Percentiles rank a stretch among this genome's conserved stretches.
phyloP scores from a whole-genome alignment of 2,888 invertebrate genomes.

The Aradus depressus region DNA sequence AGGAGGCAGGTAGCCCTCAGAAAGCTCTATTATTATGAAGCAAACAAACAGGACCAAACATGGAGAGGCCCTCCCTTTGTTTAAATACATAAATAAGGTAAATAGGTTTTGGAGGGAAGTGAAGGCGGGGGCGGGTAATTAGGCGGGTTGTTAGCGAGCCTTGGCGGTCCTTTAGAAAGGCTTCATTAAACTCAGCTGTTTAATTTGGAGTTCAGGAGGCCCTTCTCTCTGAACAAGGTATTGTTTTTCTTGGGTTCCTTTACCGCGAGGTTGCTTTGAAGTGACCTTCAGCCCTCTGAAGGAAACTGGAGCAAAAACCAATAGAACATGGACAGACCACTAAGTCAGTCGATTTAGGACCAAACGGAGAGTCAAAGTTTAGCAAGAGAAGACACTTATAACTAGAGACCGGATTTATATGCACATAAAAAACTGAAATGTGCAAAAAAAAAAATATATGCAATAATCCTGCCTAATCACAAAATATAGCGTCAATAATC shows the following conservation, averaged over 20 bases:
- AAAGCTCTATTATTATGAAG: constrained; percentile 9
- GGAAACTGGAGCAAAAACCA: too few relatives aligned
- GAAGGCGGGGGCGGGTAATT: constrained; percentile 11
- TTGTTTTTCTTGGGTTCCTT: constrained; percentile 11
- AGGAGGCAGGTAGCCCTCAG: too few relatives aligned
- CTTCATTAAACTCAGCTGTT: constrained; percentile 19
- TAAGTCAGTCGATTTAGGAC: too few relatives aligned
- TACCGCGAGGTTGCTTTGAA: constrained; percentile 1
- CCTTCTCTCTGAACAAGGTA: background rate
- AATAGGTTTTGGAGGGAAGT: constrained; percentile 23
- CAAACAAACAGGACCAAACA: constrained; percentile 1
- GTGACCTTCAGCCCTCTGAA: too few relatives aligned
- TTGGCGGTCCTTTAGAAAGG: constrained; percentile 17
- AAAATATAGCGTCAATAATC: too few relatives aligned
- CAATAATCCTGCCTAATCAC: too few relatives aligned
- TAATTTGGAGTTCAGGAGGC: constrained; percentile 11
- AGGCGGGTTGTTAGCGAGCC: constrained; percentile 16
- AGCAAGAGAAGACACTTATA: too few relatives aligned
- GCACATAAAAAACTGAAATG: too few relatives aligned
- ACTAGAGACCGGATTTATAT: too few relatives aligned
- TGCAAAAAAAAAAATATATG: too few relatives aligned
- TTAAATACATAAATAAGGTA: constrained; percentile 27
- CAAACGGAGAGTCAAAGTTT: too few relatives aligned
- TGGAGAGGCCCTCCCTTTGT: constrained; percentile 13
- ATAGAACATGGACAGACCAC: too few relatives aligned